phyloP scores from a whole-genome alignment of 2,888 invertebrate species.

The Phengaris arion region DNA sequence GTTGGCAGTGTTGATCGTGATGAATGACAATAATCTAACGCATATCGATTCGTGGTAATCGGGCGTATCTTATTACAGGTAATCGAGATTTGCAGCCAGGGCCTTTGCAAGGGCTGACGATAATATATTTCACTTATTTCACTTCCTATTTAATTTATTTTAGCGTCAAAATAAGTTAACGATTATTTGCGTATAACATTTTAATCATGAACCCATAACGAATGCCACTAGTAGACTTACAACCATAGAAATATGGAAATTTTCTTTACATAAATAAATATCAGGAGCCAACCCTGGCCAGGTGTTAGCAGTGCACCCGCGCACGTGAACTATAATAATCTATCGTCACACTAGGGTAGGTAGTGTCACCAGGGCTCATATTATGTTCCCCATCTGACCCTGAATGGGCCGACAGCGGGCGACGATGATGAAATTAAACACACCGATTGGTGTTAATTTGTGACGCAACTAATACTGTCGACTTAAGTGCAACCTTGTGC shows the following conservation, averaged over 20 bases:
- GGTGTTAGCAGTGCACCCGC: neutral
- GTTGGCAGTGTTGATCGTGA: neutral
- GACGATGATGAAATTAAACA: conserved; percentile 4
- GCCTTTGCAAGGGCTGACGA: conserved; percentile 4
- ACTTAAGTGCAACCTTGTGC: conserved; percentile 29
- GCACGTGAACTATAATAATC: neutral
- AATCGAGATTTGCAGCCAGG: conserved; percentile 11
- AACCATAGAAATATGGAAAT: neutral
- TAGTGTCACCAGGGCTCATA: neutral
- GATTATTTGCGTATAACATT: neutral
- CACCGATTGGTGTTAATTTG: conserved; percentile 10
- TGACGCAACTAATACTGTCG: conserved; percentile 25
- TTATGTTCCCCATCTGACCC: neutral
- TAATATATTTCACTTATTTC: neutral
- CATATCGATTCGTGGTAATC: neutral
- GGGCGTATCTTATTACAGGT: conserved; percentile 1
- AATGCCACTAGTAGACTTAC: neutral
- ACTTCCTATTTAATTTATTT: conserved; percentile 7
- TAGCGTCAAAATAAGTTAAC: neutral
- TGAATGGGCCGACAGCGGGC: neutral
- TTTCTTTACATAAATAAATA: conserved; percentile 5
- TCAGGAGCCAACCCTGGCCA: neutral
- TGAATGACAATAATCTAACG: conserved; percentile 16
- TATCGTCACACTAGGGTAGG: neutral
- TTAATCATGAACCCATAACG: too few relatives aligned